Base-by-base conservation (phyloP, 2,113 vertebrate species). In the Pedetes capensis region DNA sequence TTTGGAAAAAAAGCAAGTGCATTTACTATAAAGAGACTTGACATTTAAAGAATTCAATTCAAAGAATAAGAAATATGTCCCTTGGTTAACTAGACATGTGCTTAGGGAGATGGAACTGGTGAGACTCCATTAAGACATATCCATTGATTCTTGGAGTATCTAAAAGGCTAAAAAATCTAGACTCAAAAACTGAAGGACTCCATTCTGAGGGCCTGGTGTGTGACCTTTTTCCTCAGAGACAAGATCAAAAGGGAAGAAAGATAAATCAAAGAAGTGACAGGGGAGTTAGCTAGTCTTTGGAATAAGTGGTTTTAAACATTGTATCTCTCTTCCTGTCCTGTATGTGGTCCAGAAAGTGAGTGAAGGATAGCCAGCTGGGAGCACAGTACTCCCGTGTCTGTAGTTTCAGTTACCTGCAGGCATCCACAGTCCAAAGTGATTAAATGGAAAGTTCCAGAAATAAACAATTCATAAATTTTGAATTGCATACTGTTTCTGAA, bases 21-120 rank as follows among this genome's bases (percentile, higher is more conserved):
- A 25, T 91, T 82, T 74, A 69, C 63, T 89, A 91, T 88, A 91
- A 84, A 91, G 81, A 89, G 61, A 92, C 18, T 89, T 92, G 75
- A 82, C 80, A 53, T 95, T 86, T 68, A 69, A 83, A 72, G 32
- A 68, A 51, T 37, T 44, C 69, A 81, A 32, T 86, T 44, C 84
- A 44, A 49, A 47, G 75, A 88, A 42, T 49, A 72, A 89, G 55
- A 91, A 80, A 79, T 53, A 44, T n/a, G 27, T 93, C 75, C 75
- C 25, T 75, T 63, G 57, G 20, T 7, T 97, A 88, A 47, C 87
- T 76, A 85, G 61, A 71, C 39, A 53, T 84, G 39, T 96, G 57
- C 53, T 76, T 47, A 32, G 29, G 49, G 34, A 74, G 47, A 34
- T 78, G 59, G 42, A 47, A 76, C 47, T 47, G n/a, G 34, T 10